Evolutionary conservation across 2,797 vertebrate genomes (phyloP).

Genomic region (Natrix natrix): DNA sequence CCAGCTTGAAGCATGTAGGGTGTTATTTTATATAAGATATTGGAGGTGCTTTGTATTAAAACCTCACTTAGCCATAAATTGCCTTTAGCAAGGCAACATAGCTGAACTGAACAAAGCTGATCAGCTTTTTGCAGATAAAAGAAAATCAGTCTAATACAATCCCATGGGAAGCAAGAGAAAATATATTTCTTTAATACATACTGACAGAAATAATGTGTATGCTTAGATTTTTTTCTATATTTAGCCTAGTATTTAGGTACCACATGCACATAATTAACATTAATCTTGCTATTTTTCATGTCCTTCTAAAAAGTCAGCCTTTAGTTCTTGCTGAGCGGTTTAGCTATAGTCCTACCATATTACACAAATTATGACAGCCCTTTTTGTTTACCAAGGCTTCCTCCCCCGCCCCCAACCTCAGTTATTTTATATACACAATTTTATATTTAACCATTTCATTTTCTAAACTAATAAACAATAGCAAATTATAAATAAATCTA

Average conservation of each 20-base stretch:
- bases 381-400: conserved; percentile 5
- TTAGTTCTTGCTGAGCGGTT: not conserved
- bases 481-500: not conserved
- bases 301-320: conserved; percentile 26
- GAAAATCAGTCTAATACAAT: not conserved
- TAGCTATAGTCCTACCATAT: not conserved
- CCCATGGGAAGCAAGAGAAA: not conserved
- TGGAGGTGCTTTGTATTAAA: not conserved
- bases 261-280: not conserved
- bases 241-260: not conserved
- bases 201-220: not conserved
- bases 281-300: not conserved
- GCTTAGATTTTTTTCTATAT: not conserved
- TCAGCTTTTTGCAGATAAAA: not conserved
- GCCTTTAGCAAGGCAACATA: not conserved
- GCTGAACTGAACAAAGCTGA: not conserved
- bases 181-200: not conserved
- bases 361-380: conserved; percentile 26
- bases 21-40: not conserved
- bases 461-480: not conserved
- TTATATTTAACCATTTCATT: not conserved
- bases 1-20: not conserved
- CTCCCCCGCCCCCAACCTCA: not conserved
- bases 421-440: conserved; percentile 8
- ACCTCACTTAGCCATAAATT: not conserved